These are phyloP conservation scores for Parus major DNA, from an alignment of 2,113 vertebrate species.

Conservation along the genomic window DNA sequence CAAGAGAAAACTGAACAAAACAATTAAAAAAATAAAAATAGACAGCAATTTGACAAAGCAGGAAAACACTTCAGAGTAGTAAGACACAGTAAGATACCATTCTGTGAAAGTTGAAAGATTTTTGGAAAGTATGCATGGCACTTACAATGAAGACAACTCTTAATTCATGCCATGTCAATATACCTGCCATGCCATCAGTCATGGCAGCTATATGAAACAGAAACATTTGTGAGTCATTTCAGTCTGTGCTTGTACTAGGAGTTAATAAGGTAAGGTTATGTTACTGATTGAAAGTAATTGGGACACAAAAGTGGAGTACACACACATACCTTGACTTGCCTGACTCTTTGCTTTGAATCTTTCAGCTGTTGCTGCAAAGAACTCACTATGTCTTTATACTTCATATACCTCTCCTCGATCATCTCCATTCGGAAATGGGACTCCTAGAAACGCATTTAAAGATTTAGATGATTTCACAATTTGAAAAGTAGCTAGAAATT, in stretches of 20 bases:
- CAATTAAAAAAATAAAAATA: neutral
- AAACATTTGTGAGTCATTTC: neutral
- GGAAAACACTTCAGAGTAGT: neutral
- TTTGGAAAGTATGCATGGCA: neutral
- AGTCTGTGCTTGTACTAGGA: neutral
- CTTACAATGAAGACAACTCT: neutral
- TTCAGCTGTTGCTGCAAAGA: conserved; percentile 83
- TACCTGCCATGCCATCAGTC: neutral
- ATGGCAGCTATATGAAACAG: neutral
- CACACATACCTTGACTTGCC: conserved; percentile 77
- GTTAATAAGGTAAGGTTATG: neutral
- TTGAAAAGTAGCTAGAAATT: neutral
- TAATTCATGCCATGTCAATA: neutral
- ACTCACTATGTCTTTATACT: conserved; percentile 82
- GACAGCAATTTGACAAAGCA: neutral
- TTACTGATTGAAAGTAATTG: neutral
- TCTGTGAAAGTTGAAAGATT: neutral
- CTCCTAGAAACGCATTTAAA: conserved; percentile 74
- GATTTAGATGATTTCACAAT: neutral
- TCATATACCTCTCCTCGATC: conserved; percentile 78
- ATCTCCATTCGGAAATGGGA: conserved; percentile 75
- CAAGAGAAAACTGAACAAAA: neutral
- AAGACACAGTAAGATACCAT: neutral
- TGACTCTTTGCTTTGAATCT: conserved; percentile 78
- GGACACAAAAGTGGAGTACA: neutral